Percentiles rank a stretch among this genome's conserved stretches.
These are phyloP conservation scores for Reinhardtius hippoglossoides DNA, from an alignment of 2,113 vertebrate species.

Conservation along the genomic window DNA sequence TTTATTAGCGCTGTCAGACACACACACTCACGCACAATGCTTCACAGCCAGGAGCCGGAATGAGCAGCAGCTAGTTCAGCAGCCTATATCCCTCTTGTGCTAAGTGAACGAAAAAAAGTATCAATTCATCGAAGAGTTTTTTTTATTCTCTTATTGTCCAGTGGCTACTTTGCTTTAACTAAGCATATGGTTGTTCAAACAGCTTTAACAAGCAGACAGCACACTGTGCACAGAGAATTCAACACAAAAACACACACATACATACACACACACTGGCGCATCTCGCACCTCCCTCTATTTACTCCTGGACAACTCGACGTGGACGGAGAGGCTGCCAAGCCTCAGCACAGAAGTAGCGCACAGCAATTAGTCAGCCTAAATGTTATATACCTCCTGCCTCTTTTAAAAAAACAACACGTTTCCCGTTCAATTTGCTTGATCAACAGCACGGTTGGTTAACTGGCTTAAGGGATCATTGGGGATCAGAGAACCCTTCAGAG, in stretches of 20 bases:
- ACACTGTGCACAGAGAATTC: not conserved
- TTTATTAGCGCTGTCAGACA: slow-evolving; percentile 24
- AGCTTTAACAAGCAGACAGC: slow-evolving; percentile 49
- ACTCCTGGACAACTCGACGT: slow-evolving; percentile 35
- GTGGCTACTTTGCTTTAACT: slow-evolving; percentile 47
- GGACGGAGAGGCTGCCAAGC: not conserved
- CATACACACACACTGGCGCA: not conserved
- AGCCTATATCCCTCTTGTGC: slow-evolving; percentile 1
- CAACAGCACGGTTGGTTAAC: slow-evolving; percentile 10
- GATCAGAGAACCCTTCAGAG: slow-evolving; percentile 27
- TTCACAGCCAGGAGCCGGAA: not conserved
- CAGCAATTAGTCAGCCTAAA: slow-evolving; percentile 43
- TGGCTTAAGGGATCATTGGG: slow-evolving; percentile 28
- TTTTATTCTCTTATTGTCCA: slow-evolving; percentile 27
- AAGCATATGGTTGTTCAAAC: slow-evolving; percentile 63
- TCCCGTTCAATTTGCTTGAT: slow-evolving; percentile 41
- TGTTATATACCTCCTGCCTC: slow-evolving; percentile 27
- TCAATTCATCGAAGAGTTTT: slow-evolving; percentile 35
- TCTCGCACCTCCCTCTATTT: slow-evolving; percentile 33
- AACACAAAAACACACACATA: slow-evolving; percentile 18
- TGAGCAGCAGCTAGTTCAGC: not conserved
- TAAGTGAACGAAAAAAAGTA: slow-evolving; percentile 9
- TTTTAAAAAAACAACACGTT: slow-evolving; percentile 12
- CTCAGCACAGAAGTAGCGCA: slow-evolving; percentile 23
- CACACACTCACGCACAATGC: not conserved